Evolutionary conservation across 2,797 vertebrate genomes (phyloP).

Genomic region (Brotula barbata): DNA sequence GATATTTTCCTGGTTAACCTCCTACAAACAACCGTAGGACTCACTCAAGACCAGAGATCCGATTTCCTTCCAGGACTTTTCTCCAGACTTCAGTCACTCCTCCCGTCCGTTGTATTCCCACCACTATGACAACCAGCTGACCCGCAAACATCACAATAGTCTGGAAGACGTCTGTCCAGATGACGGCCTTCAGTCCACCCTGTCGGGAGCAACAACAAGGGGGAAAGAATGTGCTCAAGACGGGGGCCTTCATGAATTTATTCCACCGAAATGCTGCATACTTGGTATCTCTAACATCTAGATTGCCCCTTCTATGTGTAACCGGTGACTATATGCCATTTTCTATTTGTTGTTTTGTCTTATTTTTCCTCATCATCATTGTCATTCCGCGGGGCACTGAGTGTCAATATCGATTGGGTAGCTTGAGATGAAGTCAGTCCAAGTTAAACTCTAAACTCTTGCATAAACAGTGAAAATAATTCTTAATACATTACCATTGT

Average conservation of each 20-base stretch:
- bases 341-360: no score
- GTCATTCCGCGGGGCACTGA: neutral
- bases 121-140: conserved; percentile 89
- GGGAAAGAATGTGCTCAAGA: neutral
- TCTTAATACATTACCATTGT: conserved; percentile 77
- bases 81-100: conserved; percentile 84
- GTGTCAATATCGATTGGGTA: neutral
- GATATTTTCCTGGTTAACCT: neutral
- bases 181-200: conserved; percentile 94
- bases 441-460: no score
- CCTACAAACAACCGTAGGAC: conserved; percentile 45
- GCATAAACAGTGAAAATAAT: neutral
- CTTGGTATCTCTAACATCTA: no score
- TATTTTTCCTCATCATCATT: neutral
- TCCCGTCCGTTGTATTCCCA: conserved; percentile 84
- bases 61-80: conserved; percentile 76
- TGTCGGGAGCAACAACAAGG: conserved; percentile 51
- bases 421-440: neutral
- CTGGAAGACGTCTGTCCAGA: conserved; percentile 99
- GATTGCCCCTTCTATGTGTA: no score
- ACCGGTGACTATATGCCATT: no score
- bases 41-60: conserved; percentile 86
- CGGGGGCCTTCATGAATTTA: neutral
- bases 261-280: no score
- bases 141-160: conserved; percentile 92